Evolutionary conservation across 2,797 vertebrate genomes (phyloP).

Genomic region (Xiphorhynchus erythropygius): DNA sequence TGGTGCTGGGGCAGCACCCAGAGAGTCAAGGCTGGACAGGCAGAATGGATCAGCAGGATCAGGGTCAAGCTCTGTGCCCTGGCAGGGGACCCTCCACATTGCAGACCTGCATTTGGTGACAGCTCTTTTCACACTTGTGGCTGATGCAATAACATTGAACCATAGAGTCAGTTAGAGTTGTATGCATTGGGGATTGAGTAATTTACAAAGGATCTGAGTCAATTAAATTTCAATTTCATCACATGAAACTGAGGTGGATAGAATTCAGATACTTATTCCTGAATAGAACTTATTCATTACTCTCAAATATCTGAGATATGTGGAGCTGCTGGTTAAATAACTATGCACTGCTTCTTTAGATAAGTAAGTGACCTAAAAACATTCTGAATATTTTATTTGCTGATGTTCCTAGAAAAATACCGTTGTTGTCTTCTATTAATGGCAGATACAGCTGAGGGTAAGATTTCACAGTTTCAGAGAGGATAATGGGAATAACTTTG

Average conservation of each 20-base stretch:
- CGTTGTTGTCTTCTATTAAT: not conserved
- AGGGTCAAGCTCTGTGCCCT: not conserved
- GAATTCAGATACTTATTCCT: conserved; percentile 4
- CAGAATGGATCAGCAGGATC: not conserved
- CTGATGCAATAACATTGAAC: not conserved
- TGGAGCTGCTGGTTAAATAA: not conserved
- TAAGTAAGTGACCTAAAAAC: not conserved
- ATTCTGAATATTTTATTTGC: not conserved
- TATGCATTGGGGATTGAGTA: not conserved
- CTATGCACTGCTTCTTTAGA: not conserved
- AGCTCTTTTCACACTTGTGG: not conserved
- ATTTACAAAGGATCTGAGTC: conserved; percentile 14
- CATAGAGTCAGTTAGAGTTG: not conserved
- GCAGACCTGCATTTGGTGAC: not conserved
- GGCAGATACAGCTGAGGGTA: not conserved
- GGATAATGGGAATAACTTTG: not conserved
- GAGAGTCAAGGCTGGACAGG: not conserved
- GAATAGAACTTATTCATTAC: not conserved
- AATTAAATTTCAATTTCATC: conserved; percentile 23
- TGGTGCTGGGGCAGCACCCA: not conserved
- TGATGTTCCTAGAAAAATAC: not conserved
- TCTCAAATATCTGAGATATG: not conserved
- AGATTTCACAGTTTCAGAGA: not conserved
- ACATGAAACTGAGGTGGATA: not conserved
- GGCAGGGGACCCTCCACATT: not conserved